These are phyloP conservation scores for Standfussiana lucernea DNA, from an alignment of 2,888 invertebrate species.

Conservation along the genomic window DNA sequence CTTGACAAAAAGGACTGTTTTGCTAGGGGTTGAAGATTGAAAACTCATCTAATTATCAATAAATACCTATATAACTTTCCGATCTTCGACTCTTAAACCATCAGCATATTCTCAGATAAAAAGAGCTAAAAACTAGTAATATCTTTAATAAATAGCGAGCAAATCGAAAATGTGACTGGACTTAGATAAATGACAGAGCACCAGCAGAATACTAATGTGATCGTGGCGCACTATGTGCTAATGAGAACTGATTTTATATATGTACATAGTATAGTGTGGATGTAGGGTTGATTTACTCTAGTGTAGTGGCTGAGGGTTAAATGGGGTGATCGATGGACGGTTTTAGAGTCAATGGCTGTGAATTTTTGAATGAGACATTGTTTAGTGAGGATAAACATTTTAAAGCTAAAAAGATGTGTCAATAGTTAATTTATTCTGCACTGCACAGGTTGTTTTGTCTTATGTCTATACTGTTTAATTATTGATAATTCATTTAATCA, in stretches of 20 bases:
- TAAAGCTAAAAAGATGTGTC: background rate
- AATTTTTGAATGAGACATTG: background rate
- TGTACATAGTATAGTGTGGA: constrained; percentile 38
- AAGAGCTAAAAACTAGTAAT: constrained; percentile 34
- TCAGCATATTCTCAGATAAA: constrained; percentile 1
- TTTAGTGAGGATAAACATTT: background rate
- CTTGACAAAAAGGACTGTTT: no score
- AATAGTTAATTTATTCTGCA: background rate
- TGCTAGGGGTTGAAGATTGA: no score
- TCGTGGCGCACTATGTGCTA: constrained; percentile 51
- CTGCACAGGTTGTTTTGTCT: no score
- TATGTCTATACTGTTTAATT: background rate
- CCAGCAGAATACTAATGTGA: constrained; percentile 57
- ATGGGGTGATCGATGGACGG: constrained; percentile 22
- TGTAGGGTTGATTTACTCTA: constrained; percentile 44
- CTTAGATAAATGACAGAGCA: constrained; percentile 61
- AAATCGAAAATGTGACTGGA: constrained; percentile 62
- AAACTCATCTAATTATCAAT: background rate
- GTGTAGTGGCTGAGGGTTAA: constrained; percentile 14
- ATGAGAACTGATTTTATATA: constrained; percentile 63
- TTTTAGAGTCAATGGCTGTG: background rate
- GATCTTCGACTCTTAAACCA: background rate
- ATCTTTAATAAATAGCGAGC: constrained; percentile 45
- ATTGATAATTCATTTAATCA: background rate
- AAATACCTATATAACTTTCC: background rate